Evolutionary conservation across 2,113 vertebrate species (phyloP), one percentile per base, ranked within the genome.

Genomic region (Laticauda colubrina): DNA sequence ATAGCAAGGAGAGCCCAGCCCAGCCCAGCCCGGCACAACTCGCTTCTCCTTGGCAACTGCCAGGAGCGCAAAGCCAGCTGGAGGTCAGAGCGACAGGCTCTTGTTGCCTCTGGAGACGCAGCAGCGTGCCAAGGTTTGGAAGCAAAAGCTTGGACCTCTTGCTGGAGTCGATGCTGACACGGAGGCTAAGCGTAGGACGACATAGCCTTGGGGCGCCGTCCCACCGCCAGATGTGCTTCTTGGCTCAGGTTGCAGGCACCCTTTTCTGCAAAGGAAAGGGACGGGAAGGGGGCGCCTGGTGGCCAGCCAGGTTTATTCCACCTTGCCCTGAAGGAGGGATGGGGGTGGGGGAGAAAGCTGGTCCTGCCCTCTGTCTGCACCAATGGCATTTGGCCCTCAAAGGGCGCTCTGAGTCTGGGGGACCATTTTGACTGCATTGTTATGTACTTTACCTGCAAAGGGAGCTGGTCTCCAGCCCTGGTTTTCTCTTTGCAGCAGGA

Each of bases 121-220:
- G 45, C 45, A 45, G 69, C 2, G 1, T 20, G 69, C 34, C 34
- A 81, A 81, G 69, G 69, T 81, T 39, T 81, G 48, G 69, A 21
- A 39, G 69, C 69, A 0, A 39, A 8, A 3, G 18, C 34, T 39
- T 3, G 69, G 69, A 20, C 69, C 14, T 39, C n/a, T 20, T 12
- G 0, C 61, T 29, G 61, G n/a, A 75, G 29, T 0, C n/a, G 8
- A 20, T 1, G n/a, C 69, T 0, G 15, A 81, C n/a, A 8, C 6
- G 7, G 69, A 20, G 7, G 69, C 5, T 2, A 14, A n/a, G 29
- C 12, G 1, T 7, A 51, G 48, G 48, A 1, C 15, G 0, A 20
- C 15, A 15, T 39, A 81, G 69, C 69, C 69, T 81, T 81, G n/a
- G 69, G n/a, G 12, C 15, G 3, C 6, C 0, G 34, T 39, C 69